These are phyloP conservation scores for Sphenodon punctatus DNA, from an alignment of 2,797 vertebrate genomes.

Conservation along the genomic window DNA sequence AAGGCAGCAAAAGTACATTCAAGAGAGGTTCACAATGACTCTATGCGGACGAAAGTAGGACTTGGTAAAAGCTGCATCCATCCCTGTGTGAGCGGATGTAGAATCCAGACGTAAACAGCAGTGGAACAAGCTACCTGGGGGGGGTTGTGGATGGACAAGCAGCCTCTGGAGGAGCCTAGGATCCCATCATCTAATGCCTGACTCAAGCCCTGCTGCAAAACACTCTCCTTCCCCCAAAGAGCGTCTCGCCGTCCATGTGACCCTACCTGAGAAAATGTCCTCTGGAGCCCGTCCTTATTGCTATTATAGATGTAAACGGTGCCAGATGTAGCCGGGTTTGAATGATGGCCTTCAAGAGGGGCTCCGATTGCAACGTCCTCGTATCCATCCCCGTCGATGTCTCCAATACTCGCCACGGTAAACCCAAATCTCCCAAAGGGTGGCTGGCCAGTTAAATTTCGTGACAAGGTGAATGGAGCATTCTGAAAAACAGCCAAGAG, in stretches of 20 bases:
- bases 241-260: too few species aligned
- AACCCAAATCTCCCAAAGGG: slow-evolving; percentile 77
- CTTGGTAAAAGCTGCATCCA: not conserved
- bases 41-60: too few species aligned
- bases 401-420: slow-evolving; percentile 72
- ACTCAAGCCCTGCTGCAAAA: too few species aligned
- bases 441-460: not conserved
- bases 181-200: too few species aligned
- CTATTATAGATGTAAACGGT: slow-evolving; percentile 80
- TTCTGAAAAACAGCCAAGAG: slow-evolving; percentile 28
- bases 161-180: too few species aligned
- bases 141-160: too few species aligned
- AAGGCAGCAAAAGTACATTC: not conserved
- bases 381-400: slow-evolving; percentile 70
- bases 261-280: slow-evolving; percentile 72
- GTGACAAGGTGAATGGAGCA: slow-evolving; percentile 23
- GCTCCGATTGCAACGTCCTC: slow-evolving; percentile 78
- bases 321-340: slow-evolving; percentile 49
- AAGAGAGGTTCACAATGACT: too few species aligned
- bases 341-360: slow-evolving; percentile 69
- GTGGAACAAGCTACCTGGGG: too few species aligned
- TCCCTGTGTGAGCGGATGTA: too few species aligned
- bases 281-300: slow-evolving; percentile 29
- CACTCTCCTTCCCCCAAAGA: too few species aligned
- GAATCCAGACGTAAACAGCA: too few species aligned